Conservation (phyloP, 1,140 invertebrate genomes). For the Aphelenchoides besseyi region DNA sequence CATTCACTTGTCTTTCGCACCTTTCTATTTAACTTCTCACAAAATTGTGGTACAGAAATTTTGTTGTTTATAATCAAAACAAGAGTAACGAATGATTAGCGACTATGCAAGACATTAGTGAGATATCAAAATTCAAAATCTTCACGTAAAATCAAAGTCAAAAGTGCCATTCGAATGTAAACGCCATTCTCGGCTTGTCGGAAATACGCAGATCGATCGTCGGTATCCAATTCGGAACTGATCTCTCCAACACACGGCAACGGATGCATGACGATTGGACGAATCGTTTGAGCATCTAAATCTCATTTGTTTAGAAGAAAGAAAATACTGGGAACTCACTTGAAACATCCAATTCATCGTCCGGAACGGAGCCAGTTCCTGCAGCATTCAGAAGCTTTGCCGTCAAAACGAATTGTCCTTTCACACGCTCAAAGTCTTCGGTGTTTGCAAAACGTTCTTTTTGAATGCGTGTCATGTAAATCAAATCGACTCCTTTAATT, state of each 20-base stretch:
- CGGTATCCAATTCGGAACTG: slow-evolving; percentile 81
- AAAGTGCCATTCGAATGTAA: slow-evolving; percentile 93
- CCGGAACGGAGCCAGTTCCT: slow-evolving; percentile 67
- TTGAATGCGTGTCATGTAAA: slow-evolving; percentile 95
- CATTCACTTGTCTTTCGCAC: no score
- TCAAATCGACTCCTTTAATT: slow-evolving; percentile 86
- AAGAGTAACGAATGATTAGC: no score
- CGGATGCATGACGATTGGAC: slow-evolving; percentile 94
- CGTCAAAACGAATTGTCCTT: slow-evolving; percentile 80
- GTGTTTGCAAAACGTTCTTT: slow-evolving; percentile 80
- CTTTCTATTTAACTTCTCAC: no score
- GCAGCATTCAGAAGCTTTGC: slow-evolving; percentile 90
- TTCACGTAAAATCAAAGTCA: slow-evolving; percentile 76
- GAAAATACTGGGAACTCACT: neutral
- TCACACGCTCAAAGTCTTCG: slow-evolving; percentile 82
- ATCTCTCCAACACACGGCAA: slow-evolving; percentile 91
- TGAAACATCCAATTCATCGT: neutral
- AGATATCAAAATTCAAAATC: neutral
- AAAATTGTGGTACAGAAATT: no score
- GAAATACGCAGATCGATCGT: slow-evolving; percentile 95
- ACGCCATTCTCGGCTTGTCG: slow-evolving; percentile 94
- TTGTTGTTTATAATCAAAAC: no score
- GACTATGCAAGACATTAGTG: no score
- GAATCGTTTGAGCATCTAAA: slow-evolving; percentile 20
- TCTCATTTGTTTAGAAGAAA: slow-evolving; percentile 61